These are phyloP conservation scores for Coecobrya sp. DNA, from an alignment of 2,888 invertebrate species.

Conservation along the genomic window DNA sequence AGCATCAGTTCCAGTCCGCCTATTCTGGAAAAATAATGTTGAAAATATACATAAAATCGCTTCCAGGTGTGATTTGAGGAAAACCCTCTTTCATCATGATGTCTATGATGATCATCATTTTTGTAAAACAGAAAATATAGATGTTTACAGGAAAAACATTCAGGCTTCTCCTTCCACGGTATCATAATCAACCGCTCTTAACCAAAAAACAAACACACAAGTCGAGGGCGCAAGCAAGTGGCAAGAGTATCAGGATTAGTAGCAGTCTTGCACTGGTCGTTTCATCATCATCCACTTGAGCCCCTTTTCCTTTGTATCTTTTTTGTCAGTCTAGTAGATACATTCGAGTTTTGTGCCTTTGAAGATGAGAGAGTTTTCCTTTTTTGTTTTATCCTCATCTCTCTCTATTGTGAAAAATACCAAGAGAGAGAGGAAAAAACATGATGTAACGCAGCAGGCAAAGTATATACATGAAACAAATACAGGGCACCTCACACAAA, in stretches of 20 bases:
- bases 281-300: slow-evolving; percentile 50
- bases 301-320: not conserved
- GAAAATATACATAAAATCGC: slow-evolving; percentile 2
- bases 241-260: not conserved
- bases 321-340: not conserved
- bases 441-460: slow-evolving; percentile 20
- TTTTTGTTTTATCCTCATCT: slow-evolving; percentile 24
- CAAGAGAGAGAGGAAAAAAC: not conserved
- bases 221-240: not conserved
- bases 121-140: not conserved
- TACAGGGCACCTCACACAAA: slow-evolving; percentile 24
- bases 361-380: not conserved
- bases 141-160: not conserved
- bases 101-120: slow-evolving; percentile 21
- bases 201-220: slow-evolving; percentile 28
- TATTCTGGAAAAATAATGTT: not conserved
- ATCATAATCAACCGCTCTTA: not conserved
- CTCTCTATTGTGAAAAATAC: slow-evolving; percentile 6
- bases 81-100: slow-evolving; percentile 14
- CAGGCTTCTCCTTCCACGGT: not conserved
- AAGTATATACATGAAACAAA: slow-evolving; percentile 33
- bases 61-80: slow-evolving; percentile 51
- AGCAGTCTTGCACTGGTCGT: not conserved
- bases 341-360: not conserved
- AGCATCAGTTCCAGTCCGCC: not conserved